phyloP scores from a whole-genome alignment of 2,888 invertebrate species.

The Limnephilus marmoratus region DNA sequence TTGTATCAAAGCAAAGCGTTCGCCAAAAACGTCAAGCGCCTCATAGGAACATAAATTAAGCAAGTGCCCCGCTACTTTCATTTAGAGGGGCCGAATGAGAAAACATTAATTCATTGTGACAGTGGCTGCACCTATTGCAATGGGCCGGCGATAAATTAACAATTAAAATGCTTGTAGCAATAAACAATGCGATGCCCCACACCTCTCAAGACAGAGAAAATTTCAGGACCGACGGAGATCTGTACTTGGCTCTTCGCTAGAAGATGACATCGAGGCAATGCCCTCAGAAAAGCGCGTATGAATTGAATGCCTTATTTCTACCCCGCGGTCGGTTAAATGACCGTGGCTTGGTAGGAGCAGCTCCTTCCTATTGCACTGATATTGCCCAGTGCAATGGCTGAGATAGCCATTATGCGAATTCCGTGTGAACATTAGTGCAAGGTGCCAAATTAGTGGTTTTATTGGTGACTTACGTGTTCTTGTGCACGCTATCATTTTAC shows the following conservation, averaged over 20 bases:
- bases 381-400: conserved; percentile 40
- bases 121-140: conserved; percentile 53
- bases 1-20: background rate
- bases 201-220: conserved; percentile 21
- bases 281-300: background rate
- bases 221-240: background rate
- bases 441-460: conserved; percentile 65
- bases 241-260: background rate
- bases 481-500: background rate
- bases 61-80: background rate
- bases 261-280: background rate
- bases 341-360: background rate
- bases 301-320: background rate
- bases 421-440: conserved; percentile 59
- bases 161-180: conserved; percentile 58
- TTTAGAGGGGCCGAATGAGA: conserved; percentile 27
- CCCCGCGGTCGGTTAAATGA: background rate
- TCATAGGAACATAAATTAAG: background rate
- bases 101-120: conserved; percentile 54
- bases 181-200: conserved; percentile 47
- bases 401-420: conserved; percentile 62
- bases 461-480: conserved; percentile 57
- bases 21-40: background rate
- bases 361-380: conserved; percentile 39
- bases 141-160: conserved; percentile 55